Percentiles rank a stretch among this genome's conserved stretches.
These are phyloP conservation scores for Myopa testacea DNA, from an alignment of 2,888 invertebrate species.

Conservation along the genomic window DNA sequence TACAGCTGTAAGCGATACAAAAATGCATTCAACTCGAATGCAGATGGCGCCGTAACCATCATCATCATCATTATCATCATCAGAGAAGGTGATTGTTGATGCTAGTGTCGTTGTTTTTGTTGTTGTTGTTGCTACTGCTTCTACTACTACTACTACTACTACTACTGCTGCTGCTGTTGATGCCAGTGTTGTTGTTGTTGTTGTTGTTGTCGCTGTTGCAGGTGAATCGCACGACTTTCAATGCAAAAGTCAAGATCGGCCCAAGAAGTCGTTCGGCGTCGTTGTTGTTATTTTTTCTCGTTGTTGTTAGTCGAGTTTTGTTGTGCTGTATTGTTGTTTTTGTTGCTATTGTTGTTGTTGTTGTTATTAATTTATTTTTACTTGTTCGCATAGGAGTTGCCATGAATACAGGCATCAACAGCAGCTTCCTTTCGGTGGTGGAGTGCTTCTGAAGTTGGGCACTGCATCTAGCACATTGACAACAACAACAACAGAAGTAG, in stretches of 20 bases:
- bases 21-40: slow-evolving; percentile 23
- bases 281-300: slow-evolving; percentile 51
- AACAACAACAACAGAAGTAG: slow-evolving; percentile 7
- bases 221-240: slow-evolving; percentile 65
- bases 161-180: slow-evolving; percentile 29
- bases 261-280: slow-evolving; percentile 54
- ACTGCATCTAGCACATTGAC: slow-evolving; percentile 19
- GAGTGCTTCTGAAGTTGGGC: slow-evolving; percentile 43
- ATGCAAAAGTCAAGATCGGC: slow-evolving; percentile 64
- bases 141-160: slow-evolving; percentile 45
- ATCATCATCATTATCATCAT: too few relatives aligned
- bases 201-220: slow-evolving; percentile 54
- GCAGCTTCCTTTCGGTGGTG: slow-evolving; percentile 61
- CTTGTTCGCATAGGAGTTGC: background rate
- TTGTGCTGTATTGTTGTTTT: slow-evolving; percentile 37
- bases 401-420: slow-evolving; percentile 21
- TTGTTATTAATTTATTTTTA: background rate
- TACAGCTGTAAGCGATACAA: slow-evolving; percentile 35
- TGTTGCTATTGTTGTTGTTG: slow-evolving; percentile 33
- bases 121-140: slow-evolving; percentile 18
- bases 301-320: slow-evolving; percentile 49
- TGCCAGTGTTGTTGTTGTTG: slow-evolving; percentile 49
- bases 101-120: slow-evolving; percentile 13
- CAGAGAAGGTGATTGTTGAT: slow-evolving; percentile 18
- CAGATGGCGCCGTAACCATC: slow-evolving; percentile 25